phyloP scores from a whole-genome alignment of 2,797 vertebrate species.

The Melanotaenia parkinsoni region DNA sequence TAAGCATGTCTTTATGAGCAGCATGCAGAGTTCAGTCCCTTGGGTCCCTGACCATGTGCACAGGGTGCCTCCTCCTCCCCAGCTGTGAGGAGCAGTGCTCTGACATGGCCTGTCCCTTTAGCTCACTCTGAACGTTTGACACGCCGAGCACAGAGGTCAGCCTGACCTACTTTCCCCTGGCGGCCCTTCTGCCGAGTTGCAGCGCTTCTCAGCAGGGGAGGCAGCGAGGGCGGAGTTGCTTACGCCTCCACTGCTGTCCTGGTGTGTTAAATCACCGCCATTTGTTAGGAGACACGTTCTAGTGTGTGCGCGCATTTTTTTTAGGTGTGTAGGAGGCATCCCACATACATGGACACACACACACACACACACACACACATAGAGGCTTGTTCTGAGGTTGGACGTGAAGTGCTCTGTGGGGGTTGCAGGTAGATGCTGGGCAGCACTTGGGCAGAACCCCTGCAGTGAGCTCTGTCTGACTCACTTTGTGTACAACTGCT shows the following conservation, averaged over 20 bases:
- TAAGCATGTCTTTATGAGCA: conserved; percentile 59
- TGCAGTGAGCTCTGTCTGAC: conserved; percentile 79
- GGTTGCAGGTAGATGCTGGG: conserved; percentile 80
- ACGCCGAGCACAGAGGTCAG: conserved; percentile 77
- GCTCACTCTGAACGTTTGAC: conserved; percentile 80
- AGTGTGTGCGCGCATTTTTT: conserved; percentile 33
- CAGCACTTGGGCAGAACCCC: conserved; percentile 76
- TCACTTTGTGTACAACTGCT: conserved; percentile 75
- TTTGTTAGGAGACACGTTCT: conserved; percentile 68
- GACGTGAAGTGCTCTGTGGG: conserved; percentile 74
- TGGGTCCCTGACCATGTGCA: conserved; percentile 61
- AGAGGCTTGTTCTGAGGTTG: conserved; percentile 53
- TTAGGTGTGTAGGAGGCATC: conserved; percentile 65
- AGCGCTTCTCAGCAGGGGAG: conserved; percentile 60
- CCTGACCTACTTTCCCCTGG: conserved; percentile 80
- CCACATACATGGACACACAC: conserved; percentile 41
- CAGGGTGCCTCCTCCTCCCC: conserved; percentile 65
- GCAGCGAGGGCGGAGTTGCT: conserved; percentile 68
- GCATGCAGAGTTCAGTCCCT: conserved; percentile 56
- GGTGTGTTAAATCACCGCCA: conserved; percentile 78
- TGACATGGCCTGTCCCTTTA: conserved; percentile 83
- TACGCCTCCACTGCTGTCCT: conserved; percentile 79
- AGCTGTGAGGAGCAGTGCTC: conserved; percentile 78
- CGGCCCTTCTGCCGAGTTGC: conserved; percentile 74
- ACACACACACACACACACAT: conserved; percentile 29